Percentiles rank a stretch among this genome's conserved stretches.
Conservation (phyloP, 2,797 vertebrate genomes). For the Aeoliscus strigatus region DNA sequence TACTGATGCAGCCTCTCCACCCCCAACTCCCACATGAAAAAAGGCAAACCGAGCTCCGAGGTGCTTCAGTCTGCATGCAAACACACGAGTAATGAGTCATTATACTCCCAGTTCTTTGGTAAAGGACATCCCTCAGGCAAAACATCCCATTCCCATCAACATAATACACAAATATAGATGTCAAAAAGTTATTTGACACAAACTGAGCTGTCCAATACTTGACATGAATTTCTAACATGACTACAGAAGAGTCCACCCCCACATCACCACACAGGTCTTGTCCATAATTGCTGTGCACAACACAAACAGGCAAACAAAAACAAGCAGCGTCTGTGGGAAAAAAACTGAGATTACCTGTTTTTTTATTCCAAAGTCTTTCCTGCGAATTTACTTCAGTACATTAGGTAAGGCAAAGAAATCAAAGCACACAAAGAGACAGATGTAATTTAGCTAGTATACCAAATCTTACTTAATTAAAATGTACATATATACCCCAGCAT, state of each 20-base stretch:
- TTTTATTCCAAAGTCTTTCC: conserved; percentile 34
- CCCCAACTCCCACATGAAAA: conserved; percentile 27
- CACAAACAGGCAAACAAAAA: conserved; percentile 9
- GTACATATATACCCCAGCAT: too few species aligned
- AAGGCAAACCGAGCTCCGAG: conserved; percentile 18
- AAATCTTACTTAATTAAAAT: too few species aligned
- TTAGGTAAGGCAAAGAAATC: conserved; percentile 9
- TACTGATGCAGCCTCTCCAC: conserved; percentile 62
- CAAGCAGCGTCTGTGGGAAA: conserved; percentile 7
- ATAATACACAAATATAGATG: conserved; percentile 22
- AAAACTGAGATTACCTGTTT: conserved; percentile 29
- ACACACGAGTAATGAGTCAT: conserved; percentile 31
- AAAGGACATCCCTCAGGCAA: conserved; percentile 11
- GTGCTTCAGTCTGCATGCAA: conserved; percentile 12
- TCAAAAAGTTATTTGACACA: conserved; percentile 29
- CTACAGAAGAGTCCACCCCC: conserved; percentile 22
- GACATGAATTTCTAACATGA: conserved; percentile 34
- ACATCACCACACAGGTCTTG: conserved; percentile 14
- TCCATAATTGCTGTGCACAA: conserved; percentile 14
- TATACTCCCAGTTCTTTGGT: conserved; percentile 15
- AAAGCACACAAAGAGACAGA: conserved; percentile 2
- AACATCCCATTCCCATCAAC: conserved; percentile 7
- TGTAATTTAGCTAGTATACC: not conserved
- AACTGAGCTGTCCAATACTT: conserved; percentile 31
- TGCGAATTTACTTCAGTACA: conserved; percentile 12